Conservation (phyloP, 2,113 vertebrate species). For the Heterocephalus glaber region DNA sequence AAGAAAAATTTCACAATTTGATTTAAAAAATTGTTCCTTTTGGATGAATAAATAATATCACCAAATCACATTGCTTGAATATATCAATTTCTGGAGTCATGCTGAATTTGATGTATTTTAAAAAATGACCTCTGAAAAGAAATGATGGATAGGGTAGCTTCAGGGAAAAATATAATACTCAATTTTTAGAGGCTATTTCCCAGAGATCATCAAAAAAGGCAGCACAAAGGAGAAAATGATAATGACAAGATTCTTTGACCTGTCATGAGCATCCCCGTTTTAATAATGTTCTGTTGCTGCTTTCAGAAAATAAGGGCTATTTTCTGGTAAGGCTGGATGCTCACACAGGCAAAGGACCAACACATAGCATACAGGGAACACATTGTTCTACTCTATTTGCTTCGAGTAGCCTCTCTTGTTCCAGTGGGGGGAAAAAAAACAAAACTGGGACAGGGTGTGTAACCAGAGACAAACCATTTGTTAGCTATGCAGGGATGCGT, state of each 20-base stretch:
- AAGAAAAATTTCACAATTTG: neutral
- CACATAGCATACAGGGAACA: neutral
- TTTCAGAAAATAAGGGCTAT: neutral
- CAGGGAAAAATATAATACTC: neutral
- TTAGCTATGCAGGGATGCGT: neutral
- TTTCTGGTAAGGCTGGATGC: neutral
- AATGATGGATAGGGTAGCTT: neutral
- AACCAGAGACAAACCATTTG: neutral
- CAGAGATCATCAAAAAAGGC: neutral
- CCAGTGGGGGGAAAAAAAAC: neutral
- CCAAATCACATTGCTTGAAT: neutral
- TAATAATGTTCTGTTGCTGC: neutral
- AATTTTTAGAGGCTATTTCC: neutral
- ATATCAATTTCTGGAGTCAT: neutral
- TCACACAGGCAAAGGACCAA: neutral
- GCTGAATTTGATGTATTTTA: neutral
- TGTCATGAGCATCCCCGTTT: neutral
- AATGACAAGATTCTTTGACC: neutral
- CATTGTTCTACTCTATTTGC: neutral
- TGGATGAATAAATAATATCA: neutral
- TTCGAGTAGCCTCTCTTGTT: conserved; percentile 1
- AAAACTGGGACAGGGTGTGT: neutral
- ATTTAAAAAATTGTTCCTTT: neutral
- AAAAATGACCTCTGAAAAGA: neutral
- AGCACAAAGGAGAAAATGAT: neutral